Conservation (phyloP, 2,113 vertebrate genomes). For the Calidris pugnax region DNA sequence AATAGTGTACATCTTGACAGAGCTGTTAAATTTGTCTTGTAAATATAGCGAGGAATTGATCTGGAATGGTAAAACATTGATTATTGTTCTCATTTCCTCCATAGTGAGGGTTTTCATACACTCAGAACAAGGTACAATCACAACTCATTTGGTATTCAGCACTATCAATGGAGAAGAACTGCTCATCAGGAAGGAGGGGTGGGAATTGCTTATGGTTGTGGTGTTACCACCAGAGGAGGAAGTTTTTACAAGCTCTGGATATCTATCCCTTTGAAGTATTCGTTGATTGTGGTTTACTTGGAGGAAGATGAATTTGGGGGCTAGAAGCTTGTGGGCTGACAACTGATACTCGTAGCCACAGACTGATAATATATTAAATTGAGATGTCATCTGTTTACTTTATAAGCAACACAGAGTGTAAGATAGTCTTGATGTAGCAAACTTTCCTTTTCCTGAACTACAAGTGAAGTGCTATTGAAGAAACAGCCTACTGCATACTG, state of each 20-base stretch:
- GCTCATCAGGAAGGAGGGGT: neutral
- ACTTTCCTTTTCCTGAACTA: neutral
- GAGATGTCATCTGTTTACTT: slow-evolving; percentile 10
- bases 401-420: neutral
- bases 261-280: neutral
- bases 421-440: neutral
- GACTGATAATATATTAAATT: neutral
- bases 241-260: neutral
- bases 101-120: neutral
- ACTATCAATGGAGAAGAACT: neutral
- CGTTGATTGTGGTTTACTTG: slow-evolving; percentile 11
- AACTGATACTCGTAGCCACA: neutral
- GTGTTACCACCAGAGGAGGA: neutral
- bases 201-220: neutral
- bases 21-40: neutral
- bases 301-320: neutral
- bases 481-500: neutral
- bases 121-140: neutral
- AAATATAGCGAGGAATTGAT: neutral
- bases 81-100: neutral
- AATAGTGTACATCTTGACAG: neutral
- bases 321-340: slow-evolving; percentile 13
- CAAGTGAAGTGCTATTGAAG: neutral
- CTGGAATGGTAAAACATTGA: neutral
- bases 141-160: neutral